Conservation (phyloP, 2,113 vertebrate species). For the Megaleporinus macrocephalus region DNA sequence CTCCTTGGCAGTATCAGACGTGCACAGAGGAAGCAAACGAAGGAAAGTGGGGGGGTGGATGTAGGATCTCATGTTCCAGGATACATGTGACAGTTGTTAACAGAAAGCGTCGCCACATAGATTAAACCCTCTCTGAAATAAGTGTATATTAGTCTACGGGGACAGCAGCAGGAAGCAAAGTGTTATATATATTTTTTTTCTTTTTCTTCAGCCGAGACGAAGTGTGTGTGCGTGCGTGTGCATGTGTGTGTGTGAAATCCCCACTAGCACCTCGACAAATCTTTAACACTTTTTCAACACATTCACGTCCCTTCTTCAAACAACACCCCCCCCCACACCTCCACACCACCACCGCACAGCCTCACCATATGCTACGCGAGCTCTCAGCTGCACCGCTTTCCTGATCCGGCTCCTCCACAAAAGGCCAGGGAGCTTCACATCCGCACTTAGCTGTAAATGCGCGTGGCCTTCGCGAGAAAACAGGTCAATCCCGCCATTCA, state of each 20-base stretch:
- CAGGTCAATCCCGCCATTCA: slow-evolving; percentile 53
- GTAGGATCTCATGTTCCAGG: no score
- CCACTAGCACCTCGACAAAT: slow-evolving; percentile 37
- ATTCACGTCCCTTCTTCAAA: slow-evolving; percentile 30
- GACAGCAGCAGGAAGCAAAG: slow-evolving; percentile 64
- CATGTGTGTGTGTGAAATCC: not conserved
- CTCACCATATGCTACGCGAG: slow-evolving; percentile 21
- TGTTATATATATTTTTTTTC: no score
- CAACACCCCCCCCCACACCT: slow-evolving; percentile 24
- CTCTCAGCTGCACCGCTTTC: slow-evolving; percentile 28
- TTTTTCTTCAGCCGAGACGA: slow-evolving; percentile 42
- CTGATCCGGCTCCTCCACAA: slow-evolving; percentile 16
- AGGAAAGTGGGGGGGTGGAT: no score
- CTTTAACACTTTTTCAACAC: slow-evolving; percentile 44
- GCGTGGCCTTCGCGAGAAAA: slow-evolving; percentile 7
- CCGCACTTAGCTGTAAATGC: slow-evolving; percentile 33
- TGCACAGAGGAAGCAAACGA: no score
- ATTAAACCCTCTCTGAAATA: not conserved
- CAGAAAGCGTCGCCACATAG: not conserved
- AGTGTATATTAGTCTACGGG: slow-evolving; percentile 56
- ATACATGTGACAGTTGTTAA: not conserved
- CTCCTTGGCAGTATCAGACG: no score
- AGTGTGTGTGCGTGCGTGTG: slow-evolving; percentile 31
- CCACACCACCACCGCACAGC: not conserved
- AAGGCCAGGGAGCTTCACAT: slow-evolving; percentile 21